Evolutionary conservation across 2,888 invertebrate species (phyloP).

Genomic region (Thymelicus acteon): DNA sequence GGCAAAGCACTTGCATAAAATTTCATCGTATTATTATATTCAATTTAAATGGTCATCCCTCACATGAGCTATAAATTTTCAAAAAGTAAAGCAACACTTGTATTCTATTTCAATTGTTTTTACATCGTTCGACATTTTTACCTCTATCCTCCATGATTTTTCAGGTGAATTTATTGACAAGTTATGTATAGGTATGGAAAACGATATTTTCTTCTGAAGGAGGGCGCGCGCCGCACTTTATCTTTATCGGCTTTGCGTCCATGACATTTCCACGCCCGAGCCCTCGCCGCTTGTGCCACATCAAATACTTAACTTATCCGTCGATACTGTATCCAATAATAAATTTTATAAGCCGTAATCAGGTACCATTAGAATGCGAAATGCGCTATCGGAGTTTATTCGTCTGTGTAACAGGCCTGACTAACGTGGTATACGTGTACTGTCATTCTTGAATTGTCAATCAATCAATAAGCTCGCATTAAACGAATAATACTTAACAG

Average conservation of each 20-base stretch:
- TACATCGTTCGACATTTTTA: background rate
- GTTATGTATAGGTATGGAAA: slow-evolving; percentile 14
- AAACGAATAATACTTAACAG: slow-evolving; percentile 1
- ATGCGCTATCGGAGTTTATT: slow-evolving; percentile 5
- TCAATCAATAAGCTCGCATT: no score
- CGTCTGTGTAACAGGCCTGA: background rate
- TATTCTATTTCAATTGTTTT: background rate
- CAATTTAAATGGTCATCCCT: background rate
- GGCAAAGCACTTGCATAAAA: slow-evolving; percentile 14
- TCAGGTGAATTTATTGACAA: slow-evolving; percentile 15
- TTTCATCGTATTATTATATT: background rate
- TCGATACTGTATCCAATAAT: slow-evolving; percentile 27
- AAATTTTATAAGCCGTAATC: slow-evolving; percentile 27
- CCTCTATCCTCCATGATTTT: background rate
- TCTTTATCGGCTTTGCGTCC: slow-evolving; percentile 66
- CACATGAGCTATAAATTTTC: no score
- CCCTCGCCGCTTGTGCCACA: slow-evolving; percentile 40
- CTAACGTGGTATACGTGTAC: background rate
- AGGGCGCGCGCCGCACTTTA: slow-evolving; percentile 50
- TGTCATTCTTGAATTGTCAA: background rate
- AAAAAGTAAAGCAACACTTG: no score
- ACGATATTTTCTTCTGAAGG: slow-evolving; percentile 5
- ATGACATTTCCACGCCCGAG: slow-evolving; percentile 73
- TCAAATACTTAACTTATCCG: slow-evolving; percentile 38
- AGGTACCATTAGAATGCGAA: slow-evolving; percentile 18